Evolutionary conservation across 2,888 invertebrate species (phyloP).

Genomic region (Incurvaria masculella): DNA sequence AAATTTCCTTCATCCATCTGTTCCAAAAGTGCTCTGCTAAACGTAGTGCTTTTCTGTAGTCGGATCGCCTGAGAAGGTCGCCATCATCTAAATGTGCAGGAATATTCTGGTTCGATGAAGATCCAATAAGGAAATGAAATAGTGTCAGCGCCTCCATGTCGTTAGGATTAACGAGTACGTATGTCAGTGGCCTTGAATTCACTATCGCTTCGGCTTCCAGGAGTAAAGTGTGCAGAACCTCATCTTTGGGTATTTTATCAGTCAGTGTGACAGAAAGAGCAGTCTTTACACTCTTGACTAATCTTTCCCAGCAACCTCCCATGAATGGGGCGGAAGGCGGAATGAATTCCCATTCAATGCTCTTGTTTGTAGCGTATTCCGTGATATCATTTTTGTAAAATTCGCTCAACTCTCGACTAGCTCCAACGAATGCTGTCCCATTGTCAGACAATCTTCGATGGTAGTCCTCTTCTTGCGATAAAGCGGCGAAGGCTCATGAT

Average conservation of each 20-base stretch:
- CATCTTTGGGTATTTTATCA: background rate
- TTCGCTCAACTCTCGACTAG: background rate
- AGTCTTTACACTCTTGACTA: background rate
- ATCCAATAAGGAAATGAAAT: slow-evolving; percentile 4
- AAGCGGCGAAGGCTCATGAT: slow-evolving; percentile 3
- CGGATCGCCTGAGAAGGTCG: slow-evolving; percentile 3
- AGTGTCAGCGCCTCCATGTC: slow-evolving; percentile 2
- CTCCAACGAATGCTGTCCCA: slow-evolving; percentile 1
- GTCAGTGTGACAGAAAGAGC: background rate
- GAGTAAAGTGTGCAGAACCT: background rate
- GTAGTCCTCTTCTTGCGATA: slow-evolving; percentile 1
- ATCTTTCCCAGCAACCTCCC: slow-evolving; percentile 2
- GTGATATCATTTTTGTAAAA: background rate
- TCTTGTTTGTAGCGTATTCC: slow-evolving; percentile 2
- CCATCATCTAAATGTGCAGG: slow-evolving; percentile 1
- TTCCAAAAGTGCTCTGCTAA: slow-evolving; percentile 5
- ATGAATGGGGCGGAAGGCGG: slow-evolving; percentile 3
- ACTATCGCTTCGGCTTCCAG: slow-evolving; percentile 2
- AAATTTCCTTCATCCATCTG: slow-evolving; percentile 4
- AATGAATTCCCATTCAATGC: background rate
- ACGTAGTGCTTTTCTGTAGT: slow-evolving; percentile 1
- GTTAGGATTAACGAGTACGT: background rate
- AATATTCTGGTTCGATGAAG: background rate
- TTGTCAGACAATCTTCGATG: slow-evolving; percentile 4
- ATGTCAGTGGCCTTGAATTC: slow-evolving; percentile 1